These are phyloP conservation scores for Amiota communis DNA, from an alignment of 2,888 invertebrate genomes.

Conservation along the genomic window DNA sequence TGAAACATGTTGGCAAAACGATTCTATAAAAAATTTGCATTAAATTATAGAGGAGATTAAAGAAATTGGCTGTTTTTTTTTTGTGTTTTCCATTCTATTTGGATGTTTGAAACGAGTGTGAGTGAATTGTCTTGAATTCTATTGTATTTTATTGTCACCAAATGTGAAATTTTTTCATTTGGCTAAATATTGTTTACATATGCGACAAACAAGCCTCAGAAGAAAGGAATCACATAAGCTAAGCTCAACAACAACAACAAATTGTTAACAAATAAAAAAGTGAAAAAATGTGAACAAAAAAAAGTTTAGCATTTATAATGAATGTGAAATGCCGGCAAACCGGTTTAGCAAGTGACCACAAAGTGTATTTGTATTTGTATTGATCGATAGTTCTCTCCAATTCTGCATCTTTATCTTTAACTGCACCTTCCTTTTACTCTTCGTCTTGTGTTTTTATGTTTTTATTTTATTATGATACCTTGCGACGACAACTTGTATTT, in stretches of 20 bases:
- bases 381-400: not conserved
- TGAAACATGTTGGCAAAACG: too few relatives aligned
- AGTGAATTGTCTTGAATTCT: too few relatives aligned
- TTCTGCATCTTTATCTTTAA: not conserved
- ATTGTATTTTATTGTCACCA: not conserved
- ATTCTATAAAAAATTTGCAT: too few relatives aligned
- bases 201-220: not conserved
- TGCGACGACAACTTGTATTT: too few relatives aligned
- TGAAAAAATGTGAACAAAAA: not conserved
- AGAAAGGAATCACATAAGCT: not conserved
- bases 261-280: not conserved
- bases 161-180: constrained; percentile 12
- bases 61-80: too few relatives aligned
- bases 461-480: too few relatives aligned
- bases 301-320: constrained; percentile 1
- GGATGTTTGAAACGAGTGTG: too few relatives aligned
- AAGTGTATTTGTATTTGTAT: not conserved
- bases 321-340: constrained; percentile 61
- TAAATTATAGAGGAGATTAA: too few relatives aligned
- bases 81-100: too few relatives aligned
- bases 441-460: not conserved
- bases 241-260: not conserved
- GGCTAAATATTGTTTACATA: constrained; percentile 13
- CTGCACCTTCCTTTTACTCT: not conserved
- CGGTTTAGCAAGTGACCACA: constrained; percentile 61